phyloP scores from a whole-genome alignment of 1,140 invertebrate species.

The Asbolus verrucosus region DNA sequence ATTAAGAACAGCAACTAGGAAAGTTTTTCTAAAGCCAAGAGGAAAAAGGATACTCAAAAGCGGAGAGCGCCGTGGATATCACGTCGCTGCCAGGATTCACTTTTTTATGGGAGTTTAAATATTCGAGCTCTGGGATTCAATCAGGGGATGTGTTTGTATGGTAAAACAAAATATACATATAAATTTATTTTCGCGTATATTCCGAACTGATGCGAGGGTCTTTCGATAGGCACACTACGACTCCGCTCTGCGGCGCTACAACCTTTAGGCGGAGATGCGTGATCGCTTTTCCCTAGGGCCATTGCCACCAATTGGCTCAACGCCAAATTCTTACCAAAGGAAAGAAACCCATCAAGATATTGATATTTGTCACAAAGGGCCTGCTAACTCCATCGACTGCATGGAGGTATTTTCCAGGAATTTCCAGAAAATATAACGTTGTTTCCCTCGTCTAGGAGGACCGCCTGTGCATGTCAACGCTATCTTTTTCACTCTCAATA shows the following conservation, averaged over 20 bases:
- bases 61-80: neutral
- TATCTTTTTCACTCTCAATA: too few relatives aligned
- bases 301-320: neutral
- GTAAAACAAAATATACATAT: conserved; percentile 52
- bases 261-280: neutral
- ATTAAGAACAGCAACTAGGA: conserved; percentile 38
- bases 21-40: conserved; percentile 16
- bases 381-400: too few relatives aligned
- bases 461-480: too few relatives aligned
- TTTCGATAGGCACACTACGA: too few relatives aligned
- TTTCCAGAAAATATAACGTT: too few relatives aligned
- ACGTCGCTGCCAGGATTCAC: neutral
- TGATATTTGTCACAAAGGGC: too few relatives aligned
- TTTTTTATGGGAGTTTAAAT: conserved; percentile 15
- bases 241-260: too few relatives aligned
- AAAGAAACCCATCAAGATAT: too few relatives aligned
- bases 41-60: conserved; percentile 3
- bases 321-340: too few relatives aligned
- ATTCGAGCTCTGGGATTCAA: conserved; percentile 41
- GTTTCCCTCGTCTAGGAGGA: too few relatives aligned
- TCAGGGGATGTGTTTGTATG: conserved; percentile 50
- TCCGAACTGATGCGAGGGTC: neutral
- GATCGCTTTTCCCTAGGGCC: conserved; percentile 1
- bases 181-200: conserved; percentile 50
- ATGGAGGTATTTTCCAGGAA: too few relatives aligned